phyloP scores from a whole-genome alignment of 2,797 vertebrate species.

The Arrhamphus sclerolepis region DNA sequence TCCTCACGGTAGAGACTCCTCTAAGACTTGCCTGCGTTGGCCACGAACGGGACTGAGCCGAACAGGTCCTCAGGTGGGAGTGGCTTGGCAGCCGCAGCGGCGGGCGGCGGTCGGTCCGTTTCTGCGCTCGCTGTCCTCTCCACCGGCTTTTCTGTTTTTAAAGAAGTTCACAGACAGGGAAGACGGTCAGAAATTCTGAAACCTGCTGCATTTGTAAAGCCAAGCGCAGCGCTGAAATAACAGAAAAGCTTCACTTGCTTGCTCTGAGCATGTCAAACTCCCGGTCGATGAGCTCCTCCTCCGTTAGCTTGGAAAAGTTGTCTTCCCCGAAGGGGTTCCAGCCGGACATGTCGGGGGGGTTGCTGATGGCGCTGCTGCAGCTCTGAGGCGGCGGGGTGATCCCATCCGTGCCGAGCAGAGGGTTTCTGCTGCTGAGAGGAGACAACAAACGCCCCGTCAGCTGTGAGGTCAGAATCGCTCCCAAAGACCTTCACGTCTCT shows the following conservation, averaged over 20 bases:
- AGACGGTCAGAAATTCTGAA: slow-evolving; percentile 7
- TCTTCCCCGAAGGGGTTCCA: slow-evolving; percentile 99
- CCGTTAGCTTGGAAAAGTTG: slow-evolving; percentile 96
- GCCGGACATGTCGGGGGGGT: slow-evolving; percentile 95
- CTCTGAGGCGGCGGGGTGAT: slow-evolving; percentile 80
- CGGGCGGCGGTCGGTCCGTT: slow-evolving; percentile 42
- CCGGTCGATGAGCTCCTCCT: slow-evolving; percentile 96
- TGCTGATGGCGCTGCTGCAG: slow-evolving; percentile 73
- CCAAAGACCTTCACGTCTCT: no score
- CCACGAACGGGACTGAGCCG: slow-evolving; percentile 94
- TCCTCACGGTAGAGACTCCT: slow-evolving; percentile 71
- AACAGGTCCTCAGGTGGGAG: slow-evolving; percentile 91
- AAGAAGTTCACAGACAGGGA: neutral
- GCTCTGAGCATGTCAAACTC: slow-evolving; percentile 98
- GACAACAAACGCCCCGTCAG: neutral
- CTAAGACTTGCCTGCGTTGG: slow-evolving; percentile 97
- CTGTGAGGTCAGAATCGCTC: no score
- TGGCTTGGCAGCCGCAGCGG: slow-evolving; percentile 68
- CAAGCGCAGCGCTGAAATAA: neutral
- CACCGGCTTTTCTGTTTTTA: slow-evolving; percentile 85
- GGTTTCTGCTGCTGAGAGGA: slow-evolving; percentile 70
- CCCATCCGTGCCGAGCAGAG: slow-evolving; percentile 78
- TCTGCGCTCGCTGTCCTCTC: slow-evolving; percentile 85
- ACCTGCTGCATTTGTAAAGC: no score
- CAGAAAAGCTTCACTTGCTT: slow-evolving; percentile 88